Evolutionary conservation across 2,113 vertebrate genomes (phyloP).

Genomic region (Lagopus muta): DNA sequence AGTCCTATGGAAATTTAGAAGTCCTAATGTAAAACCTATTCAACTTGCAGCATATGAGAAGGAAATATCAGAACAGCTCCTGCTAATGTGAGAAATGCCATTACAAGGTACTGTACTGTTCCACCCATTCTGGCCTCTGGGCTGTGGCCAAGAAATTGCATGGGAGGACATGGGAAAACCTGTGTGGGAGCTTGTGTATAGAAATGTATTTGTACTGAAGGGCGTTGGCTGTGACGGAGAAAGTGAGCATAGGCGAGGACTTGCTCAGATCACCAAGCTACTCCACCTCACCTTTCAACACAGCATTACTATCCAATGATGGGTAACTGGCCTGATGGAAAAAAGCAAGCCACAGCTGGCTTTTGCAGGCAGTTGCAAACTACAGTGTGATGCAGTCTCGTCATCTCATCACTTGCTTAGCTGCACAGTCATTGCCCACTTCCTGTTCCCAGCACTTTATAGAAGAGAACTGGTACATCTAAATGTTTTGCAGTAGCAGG

Average conservation of each 20-base stretch:
- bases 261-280: not conserved
- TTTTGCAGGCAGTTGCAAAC: not conserved
- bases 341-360: slow-evolving; percentile 1
- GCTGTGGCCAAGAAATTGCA: not conserved
- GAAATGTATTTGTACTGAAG: not conserved
- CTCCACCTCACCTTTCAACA: slow-evolving; percentile 55
- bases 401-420: not conserved
- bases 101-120: accelerated
- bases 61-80: not conserved
- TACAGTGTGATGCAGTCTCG: not conserved
- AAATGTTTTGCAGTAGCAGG: not conserved
- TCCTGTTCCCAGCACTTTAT: not conserved
- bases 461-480: not conserved
- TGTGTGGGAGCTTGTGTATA: slow-evolving; percentile 22
- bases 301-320: not conserved
- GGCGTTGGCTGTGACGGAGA: not conserved
- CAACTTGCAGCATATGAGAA: not conserved
- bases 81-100: not conserved
- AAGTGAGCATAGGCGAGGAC: not conserved
- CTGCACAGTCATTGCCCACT: not conserved
- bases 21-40: not conserved
- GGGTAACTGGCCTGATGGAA: not conserved
- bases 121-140: not conserved
- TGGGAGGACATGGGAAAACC: slow-evolving; percentile 5
- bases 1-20: not conserved